These are phyloP conservation scores for Pogonognathellus flavescens DNA, from an alignment of 1,140 invertebrate genomes.

Conservation along the genomic window DNA sequence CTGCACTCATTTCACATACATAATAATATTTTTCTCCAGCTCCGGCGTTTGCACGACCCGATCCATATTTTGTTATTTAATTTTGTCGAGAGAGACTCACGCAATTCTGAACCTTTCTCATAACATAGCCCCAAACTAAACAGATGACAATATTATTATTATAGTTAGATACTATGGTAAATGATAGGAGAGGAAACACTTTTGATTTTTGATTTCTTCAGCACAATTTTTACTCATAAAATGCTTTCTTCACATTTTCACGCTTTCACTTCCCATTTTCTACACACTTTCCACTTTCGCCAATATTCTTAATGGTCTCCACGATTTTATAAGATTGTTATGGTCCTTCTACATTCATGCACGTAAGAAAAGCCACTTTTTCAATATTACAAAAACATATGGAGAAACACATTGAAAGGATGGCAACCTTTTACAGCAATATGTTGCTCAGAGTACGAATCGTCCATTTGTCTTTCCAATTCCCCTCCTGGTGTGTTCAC, in stretches of 20 bases:
- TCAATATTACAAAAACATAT: too few relatives aligned
- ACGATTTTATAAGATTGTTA: slow-evolving; percentile 45
- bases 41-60: too few relatives aligned
- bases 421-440: too few relatives aligned
- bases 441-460: too few relatives aligned
- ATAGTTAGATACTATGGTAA: not conserved
- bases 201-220: slow-evolving; percentile 30
- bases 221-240: slow-evolving; percentile 39
- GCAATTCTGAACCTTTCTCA: too few relatives aligned
- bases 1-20: too few relatives aligned
- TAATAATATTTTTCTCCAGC: too few relatives aligned
- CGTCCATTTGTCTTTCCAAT: too few relatives aligned
- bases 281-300: slow-evolving; percentile 46
- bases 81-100: too few relatives aligned
- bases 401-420: too few relatives aligned
- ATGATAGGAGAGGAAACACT: not conserved
- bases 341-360: not conserved
- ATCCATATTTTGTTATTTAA: too few relatives aligned
- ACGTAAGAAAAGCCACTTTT: not conserved
- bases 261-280: slow-evolving; percentile 50
- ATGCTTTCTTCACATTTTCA: slow-evolving; percentile 52
- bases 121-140: slow-evolving; percentile 10
- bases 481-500: too few relatives aligned
- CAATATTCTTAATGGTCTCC: slow-evolving; percentile 49
- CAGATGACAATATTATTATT: slow-evolving; percentile 34